Conservation (phyloP, 2,888 invertebrate genomes). For the Tribolium freemani region DNA sequence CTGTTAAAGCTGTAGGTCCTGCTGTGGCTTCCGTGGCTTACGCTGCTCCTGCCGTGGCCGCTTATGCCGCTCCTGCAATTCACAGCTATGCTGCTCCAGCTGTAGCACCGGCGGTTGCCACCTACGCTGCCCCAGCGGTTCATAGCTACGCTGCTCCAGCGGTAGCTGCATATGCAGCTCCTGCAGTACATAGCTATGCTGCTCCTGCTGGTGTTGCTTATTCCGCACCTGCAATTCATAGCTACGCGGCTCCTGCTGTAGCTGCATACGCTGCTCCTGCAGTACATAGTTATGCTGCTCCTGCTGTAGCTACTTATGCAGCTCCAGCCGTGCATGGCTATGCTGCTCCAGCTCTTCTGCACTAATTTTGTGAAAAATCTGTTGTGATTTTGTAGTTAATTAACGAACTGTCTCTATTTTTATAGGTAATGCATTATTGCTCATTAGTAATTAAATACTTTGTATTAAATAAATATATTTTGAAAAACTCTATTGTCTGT, state of each 20-base stretch:
- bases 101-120: background rate
- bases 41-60: slow-evolving; percentile 45
- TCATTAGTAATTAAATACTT: no score
- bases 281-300: slow-evolving; percentile 36
- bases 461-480: no score
- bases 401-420: no score
- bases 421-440: no score
- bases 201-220: slow-evolving; percentile 43
- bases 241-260: slow-evolving; percentile 47
- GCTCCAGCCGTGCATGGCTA: background rate
- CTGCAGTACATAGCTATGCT: slow-evolving; percentile 39
- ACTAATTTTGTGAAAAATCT: no score
- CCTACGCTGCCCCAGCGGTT: slow-evolving; percentile 6
- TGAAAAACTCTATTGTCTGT: no score
- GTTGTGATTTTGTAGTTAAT: no score
- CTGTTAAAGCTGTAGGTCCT: slow-evolving; percentile 59
- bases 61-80: slow-evolving; percentile 22
- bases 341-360: background rate
- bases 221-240: slow-evolving; percentile 11
- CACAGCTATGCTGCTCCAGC: slow-evolving; percentile 1
- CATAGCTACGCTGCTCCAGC: background rate
- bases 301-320: slow-evolving; percentile 5
- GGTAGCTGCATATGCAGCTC: slow-evolving; percentile 40
- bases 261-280: slow-evolving; percentile 53
- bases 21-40: slow-evolving; percentile 52